phyloP scores from a whole-genome alignment of 2,797 vertebrate genomes.

The Luscinia megarhynchos region DNA sequence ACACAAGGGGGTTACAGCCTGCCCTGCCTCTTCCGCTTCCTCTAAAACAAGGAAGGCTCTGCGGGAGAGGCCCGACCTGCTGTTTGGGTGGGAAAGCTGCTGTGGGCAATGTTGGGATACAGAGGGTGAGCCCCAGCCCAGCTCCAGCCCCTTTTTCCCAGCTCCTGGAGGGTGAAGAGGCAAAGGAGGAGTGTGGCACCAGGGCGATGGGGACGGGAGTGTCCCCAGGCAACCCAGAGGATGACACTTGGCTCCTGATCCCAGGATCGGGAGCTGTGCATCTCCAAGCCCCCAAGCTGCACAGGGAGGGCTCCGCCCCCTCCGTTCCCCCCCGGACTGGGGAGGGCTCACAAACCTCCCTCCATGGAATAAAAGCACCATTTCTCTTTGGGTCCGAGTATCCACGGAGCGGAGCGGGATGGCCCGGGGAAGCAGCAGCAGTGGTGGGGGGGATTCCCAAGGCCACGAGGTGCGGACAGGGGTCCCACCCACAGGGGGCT shows the following conservation, averaged over 20 bases:
- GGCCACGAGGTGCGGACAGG: constrained; percentile 51
- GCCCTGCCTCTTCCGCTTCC: constrained; percentile 65
- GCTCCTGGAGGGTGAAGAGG: neutral
- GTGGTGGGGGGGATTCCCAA: constrained; percentile 4
- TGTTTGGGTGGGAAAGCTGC: neutral
- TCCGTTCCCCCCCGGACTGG: constrained; percentile 22
- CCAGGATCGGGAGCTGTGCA: neutral
- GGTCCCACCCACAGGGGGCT: constrained; percentile 21
- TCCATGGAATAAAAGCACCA: constrained; percentile 74
- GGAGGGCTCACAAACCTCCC: constrained; percentile 65
- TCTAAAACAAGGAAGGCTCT: constrained; percentile 82
- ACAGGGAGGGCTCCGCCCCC: neutral
- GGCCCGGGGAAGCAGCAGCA: constrained; percentile 58
- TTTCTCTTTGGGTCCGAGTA: constrained; percentile 74
- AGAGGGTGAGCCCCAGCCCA: neutral
- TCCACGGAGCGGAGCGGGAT: constrained; percentile 22
- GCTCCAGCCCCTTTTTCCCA: neutral
- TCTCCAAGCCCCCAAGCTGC: neutral
- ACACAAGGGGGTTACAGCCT: neutral
- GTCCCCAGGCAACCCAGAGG: neutral
- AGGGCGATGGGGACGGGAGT: neutral
- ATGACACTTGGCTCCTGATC: neutral
- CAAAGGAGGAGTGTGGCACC: neutral
- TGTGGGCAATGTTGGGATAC: neutral
- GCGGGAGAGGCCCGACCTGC: constrained; percentile 1